A percentile compares a stretch with the other conserved stretches of the same genome.
phyloP scores from a whole-genome alignment of 2,797 vertebrate species.

The Arctocebus calabarensis region DNA sequence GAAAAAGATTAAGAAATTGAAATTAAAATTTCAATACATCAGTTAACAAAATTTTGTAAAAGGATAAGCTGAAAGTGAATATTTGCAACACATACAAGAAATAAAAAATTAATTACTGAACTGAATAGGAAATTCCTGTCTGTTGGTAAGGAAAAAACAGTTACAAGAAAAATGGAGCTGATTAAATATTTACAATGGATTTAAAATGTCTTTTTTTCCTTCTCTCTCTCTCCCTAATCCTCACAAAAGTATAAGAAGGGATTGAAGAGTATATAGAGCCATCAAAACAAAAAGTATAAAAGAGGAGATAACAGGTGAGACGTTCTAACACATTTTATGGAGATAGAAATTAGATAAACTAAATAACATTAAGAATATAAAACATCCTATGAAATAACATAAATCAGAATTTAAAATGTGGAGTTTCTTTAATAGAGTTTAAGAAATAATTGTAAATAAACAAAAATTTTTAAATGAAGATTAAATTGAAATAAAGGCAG shows the following conservation, averaged over 20 bases:
- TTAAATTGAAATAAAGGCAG: background rate
- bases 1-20: background rate
- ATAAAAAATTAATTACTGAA: background rate
- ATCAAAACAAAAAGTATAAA: conserved; percentile 17
- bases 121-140: background rate
- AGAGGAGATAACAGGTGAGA: background rate
- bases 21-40: conserved; percentile 15
- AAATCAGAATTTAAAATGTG: background rate
- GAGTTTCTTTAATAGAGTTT: background rate
- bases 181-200: background rate
- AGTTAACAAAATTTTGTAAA: background rate
- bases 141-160: background rate
- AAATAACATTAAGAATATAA: conserved; percentile 5
- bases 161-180: background rate
- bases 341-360: conserved; percentile 20
- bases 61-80: background rate
- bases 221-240: background rate
- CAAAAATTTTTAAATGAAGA: background rate
- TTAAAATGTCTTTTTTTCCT: background rate
- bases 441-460: background rate
- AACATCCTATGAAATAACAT: background rate
- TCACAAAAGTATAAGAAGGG: background rate
- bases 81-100: background rate
- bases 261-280: background rate
- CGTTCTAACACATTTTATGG: background rate